Conservation (phyloP, 2,888 invertebrate genomes). For the Cistogaster globosa region DNA sequence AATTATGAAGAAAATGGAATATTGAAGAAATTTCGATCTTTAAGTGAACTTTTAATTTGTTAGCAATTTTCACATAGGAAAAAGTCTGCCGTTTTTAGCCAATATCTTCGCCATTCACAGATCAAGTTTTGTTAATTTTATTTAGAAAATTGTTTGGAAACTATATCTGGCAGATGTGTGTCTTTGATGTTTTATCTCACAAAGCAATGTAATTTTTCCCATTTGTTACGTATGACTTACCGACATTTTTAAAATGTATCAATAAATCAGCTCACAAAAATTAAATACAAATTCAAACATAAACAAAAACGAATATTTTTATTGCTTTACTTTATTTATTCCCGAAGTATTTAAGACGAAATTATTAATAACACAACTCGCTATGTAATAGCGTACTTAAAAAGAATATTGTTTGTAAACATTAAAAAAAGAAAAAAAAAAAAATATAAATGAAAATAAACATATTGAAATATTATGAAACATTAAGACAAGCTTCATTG, state of each 20-base stretch:
- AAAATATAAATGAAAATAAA: conserved; percentile 37
- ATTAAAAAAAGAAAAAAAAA: conserved; percentile 12
- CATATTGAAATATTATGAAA: conserved; percentile 48
- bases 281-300: neutral
- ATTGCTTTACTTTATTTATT: conserved; percentile 14
- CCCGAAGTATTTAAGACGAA: conserved; percentile 17
- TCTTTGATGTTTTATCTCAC: no score
- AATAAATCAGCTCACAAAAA: neutral
- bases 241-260: neutral
- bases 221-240: neutral
- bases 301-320: conserved; percentile 2
- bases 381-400: neutral
- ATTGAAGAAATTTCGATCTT: no score
- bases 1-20: no score
- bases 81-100: no score
- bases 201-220: neutral
- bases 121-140: no score
- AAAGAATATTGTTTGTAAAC: conserved; percentile 42
- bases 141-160: no score
- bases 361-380: conserved; percentile 27
- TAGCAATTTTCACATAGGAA: no score
- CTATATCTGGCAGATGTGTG: no score
- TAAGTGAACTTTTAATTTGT: no score
- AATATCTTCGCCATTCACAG: no score
- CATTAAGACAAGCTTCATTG: conserved; percentile 53